Conservation (phyloP, 2,113 vertebrate species). For the Notothenia rossii region DNA sequence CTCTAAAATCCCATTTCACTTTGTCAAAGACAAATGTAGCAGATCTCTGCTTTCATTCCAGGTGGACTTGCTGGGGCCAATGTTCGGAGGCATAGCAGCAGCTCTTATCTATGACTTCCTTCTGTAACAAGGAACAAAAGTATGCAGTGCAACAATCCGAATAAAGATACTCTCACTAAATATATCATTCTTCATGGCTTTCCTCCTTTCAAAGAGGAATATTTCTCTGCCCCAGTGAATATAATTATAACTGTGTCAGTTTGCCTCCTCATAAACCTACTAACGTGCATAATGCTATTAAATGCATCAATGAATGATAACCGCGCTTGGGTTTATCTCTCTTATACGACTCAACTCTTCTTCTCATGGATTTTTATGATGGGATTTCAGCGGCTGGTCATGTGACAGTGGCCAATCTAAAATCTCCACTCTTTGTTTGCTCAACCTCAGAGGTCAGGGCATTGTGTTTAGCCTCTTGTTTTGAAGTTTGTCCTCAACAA, state of each 20-base stretch:
- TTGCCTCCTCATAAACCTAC: not conserved
- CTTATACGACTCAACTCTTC: constrained; percentile 32
- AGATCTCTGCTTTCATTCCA: constrained; percentile 21
- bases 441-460: constrained; percentile 70
- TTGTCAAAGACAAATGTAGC: not conserved
- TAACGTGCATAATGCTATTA: not conserved
- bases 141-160: not conserved
- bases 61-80: constrained; percentile 79
- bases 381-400: constrained; percentile 39
- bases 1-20: not conserved
- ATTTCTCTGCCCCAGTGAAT: constrained; percentile 14
- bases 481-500: constrained; percentile 63
- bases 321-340: constrained; percentile 31
- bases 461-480: constrained; percentile 77
- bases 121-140: constrained; percentile 78
- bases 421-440: constrained; percentile 69
- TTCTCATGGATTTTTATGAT: constrained; percentile 45
- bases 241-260: constrained; percentile 1
- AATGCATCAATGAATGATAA: not conserved
- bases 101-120: constrained; percentile 89
- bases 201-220: constrained; percentile 12
- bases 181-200: constrained; percentile 1
- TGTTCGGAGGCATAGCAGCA: constrained; percentile 69
- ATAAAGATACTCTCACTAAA: constrained; percentile 1
- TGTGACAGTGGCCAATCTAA: constrained; percentile 52